These are phyloP conservation scores for Spinibarbus caldwelli DNA, from an alignment of 2,797 vertebrate species.

Conservation along the genomic window DNA sequence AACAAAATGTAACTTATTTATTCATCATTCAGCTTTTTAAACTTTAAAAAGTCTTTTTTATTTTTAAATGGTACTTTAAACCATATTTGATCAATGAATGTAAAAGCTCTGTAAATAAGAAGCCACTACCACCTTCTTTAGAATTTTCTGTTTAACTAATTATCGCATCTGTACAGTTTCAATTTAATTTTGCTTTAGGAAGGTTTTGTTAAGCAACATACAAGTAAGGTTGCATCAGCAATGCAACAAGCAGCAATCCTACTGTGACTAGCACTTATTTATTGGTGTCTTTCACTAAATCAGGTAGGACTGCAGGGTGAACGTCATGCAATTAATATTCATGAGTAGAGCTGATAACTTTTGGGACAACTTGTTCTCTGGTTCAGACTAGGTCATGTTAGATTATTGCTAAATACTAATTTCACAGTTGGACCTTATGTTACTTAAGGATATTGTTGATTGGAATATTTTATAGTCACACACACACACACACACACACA, in stretches of 20 bases:
- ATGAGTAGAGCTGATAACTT: not conserved
- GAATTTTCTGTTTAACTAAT: not conserved
- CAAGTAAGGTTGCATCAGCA: not conserved
- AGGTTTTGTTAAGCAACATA: not conserved
- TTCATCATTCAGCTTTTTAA: not conserved
- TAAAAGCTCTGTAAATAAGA: not conserved
- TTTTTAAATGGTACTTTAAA: not conserved
- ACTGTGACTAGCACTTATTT: not conserved
- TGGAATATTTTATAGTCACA: not conserved
- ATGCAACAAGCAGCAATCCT: not conserved
- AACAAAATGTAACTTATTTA: conserved; percentile 11
- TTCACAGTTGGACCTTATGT: conserved; percentile 11
- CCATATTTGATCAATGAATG: conserved; percentile 4
- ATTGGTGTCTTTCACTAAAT: not conserved
- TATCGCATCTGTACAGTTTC: not conserved
- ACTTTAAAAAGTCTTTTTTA: too few species aligned
- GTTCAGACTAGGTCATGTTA: conserved; percentile 8
- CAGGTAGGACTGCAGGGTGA: not conserved
- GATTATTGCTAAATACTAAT: conserved; percentile 1
- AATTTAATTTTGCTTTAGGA: not conserved
- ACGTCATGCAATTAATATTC: conserved; percentile 1
- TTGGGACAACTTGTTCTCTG: not conserved
- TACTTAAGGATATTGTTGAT: not conserved
- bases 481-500: not conserved
- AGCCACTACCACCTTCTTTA: not conserved